These are phyloP conservation scores for Clinocottus analis DNA, from an alignment of 2,113 vertebrate species.

Conservation along the genomic window DNA sequence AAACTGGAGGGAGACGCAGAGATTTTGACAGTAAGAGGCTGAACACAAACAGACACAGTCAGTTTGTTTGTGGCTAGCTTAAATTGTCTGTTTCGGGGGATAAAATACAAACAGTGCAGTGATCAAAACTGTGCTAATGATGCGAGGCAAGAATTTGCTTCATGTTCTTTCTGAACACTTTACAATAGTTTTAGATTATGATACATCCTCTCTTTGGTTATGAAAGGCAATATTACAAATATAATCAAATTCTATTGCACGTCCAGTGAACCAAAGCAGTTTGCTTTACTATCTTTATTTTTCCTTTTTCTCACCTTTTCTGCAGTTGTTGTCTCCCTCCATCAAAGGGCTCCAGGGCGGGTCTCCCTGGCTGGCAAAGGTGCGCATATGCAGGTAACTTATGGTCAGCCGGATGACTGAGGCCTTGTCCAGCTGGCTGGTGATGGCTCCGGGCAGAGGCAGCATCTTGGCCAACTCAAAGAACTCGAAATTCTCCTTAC, in stretches of 20 bases:
- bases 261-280: neutral
- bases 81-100: neutral
- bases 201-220: neutral
- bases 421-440: slow-evolving; percentile 93
- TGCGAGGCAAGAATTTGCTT: neutral
- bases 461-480: slow-evolving; percentile 93
- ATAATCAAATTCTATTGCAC: neutral
- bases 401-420: slow-evolving; percentile 93
- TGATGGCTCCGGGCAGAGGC: slow-evolving; percentile 91
- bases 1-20: neutral
- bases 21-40: neutral
- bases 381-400: slow-evolving; percentile 93
- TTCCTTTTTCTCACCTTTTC: slow-evolving; percentile 77
- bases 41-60: neutral
- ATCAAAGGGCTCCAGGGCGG: slow-evolving; percentile 88
- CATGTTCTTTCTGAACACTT: neutral
- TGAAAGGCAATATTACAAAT: neutral
- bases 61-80: neutral
- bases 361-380: slow-evolving; percentile 89
- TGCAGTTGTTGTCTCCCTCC: slow-evolving; percentile 84
- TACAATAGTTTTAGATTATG: neutral
- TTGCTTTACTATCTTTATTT: neutral
- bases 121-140: neutral
- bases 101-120: neutral
- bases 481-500: slow-evolving; percentile 95